phyloP scores from a whole-genome alignment of 2,888 invertebrate species.

The Eilema depressum region DNA sequence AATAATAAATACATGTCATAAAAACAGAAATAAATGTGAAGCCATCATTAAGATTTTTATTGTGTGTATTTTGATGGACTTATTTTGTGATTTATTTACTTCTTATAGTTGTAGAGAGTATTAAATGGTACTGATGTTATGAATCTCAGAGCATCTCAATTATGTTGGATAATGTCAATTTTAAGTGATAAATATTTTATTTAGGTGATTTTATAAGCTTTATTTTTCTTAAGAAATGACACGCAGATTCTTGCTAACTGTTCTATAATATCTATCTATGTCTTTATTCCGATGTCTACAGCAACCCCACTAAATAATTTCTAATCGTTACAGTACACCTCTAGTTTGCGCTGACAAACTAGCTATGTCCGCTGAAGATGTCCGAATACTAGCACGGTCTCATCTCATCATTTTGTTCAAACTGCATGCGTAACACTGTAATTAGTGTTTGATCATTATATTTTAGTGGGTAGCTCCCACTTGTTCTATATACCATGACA shows the following conservation, averaged over 20 bases:
- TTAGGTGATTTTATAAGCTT: constrained; percentile 11
- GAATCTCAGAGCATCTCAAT: constrained; percentile 50
- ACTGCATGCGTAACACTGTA: neutral
- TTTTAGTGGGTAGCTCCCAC: neutral
- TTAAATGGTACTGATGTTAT: constrained; percentile 43
- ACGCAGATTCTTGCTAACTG: constrained; percentile 2
- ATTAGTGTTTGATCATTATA: neutral
- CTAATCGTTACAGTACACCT: too few relatives aligned
- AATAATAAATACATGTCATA: constrained; percentile 44
- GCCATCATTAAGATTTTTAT: constrained; percentile 45
- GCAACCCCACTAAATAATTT: too few relatives aligned
- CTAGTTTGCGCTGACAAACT: neutral
- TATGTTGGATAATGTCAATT: constrained; percentile 44
- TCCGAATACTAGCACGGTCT: neutral
- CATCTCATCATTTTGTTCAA: neutral
- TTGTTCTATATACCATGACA: neutral
- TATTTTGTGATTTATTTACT: constrained; percentile 21
- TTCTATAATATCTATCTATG: neutral
- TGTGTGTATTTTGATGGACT: constrained; percentile 39
- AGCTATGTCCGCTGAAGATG: neutral
- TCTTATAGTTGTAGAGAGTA: constrained; percentile 33
- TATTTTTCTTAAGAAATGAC: constrained; percentile 7
- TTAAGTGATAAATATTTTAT: constrained; percentile 38
- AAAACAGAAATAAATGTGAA: constrained; percentile 53
- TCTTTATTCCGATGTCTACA: neutral